Percentiles rank a stretch among this genome's conserved stretches.
Conservation (phyloP, 1,140 invertebrate species). For the Aphaenogaster ashmeadi region DNA sequence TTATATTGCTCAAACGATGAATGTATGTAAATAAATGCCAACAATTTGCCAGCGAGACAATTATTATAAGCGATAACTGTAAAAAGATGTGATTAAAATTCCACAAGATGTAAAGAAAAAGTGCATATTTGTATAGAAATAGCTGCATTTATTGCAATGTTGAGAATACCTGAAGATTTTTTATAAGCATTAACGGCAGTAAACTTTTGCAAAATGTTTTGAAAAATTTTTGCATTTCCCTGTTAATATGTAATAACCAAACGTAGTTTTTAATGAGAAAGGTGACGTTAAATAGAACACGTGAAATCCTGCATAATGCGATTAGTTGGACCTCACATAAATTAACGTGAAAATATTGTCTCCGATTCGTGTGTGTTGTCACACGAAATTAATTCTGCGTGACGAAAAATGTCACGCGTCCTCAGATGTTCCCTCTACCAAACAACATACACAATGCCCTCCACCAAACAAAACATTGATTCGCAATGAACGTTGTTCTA, state of each 20-base stretch:
- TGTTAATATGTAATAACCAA: background rate
- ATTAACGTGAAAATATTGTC: constrained; percentile 48
- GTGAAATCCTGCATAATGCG: background rate
- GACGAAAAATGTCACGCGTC: constrained; percentile 6
- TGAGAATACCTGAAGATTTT: constrained; percentile 7
- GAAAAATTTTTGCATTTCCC: background rate
- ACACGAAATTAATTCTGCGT: constrained; percentile 26
- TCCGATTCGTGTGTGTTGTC: constrained; percentile 7
- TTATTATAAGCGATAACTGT: constrained; percentile 19
- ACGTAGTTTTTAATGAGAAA: background rate
- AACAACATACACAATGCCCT: constrained; percentile 14
- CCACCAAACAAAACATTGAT: constrained; percentile 37
- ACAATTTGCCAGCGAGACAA: background rate
- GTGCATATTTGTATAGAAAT: background rate
- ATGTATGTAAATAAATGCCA: background rate
- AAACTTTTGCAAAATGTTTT: background rate
- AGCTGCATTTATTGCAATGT: background rate
- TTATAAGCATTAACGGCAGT: background rate
- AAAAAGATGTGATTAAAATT: background rate
- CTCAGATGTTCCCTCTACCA: constrained; percentile 12
- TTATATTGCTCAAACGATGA: constrained; percentile 1
- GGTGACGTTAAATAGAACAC: background rate
- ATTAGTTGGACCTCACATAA: constrained; percentile 21
- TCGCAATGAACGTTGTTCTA: constrained; percentile 64
- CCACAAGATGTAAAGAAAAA: background rate